A percentile compares a stretch with the other conserved stretches of the same genome.
phyloP scores from a whole-genome alignment of 2,888 invertebrate genomes.

The Caenorhabditis auriculariae region DNA sequence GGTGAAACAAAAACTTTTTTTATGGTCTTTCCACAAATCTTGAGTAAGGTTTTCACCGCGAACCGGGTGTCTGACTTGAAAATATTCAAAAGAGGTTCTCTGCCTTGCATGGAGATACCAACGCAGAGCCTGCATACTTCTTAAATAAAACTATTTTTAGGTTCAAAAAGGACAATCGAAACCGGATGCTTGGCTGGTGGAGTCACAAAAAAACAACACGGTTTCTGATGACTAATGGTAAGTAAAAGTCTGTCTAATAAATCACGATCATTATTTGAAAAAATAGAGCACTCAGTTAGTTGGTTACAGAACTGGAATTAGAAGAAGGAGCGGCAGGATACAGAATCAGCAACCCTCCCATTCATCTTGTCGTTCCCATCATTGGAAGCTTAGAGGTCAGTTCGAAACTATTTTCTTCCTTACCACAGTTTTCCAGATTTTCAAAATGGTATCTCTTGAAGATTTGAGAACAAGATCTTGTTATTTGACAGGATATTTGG shows the following conservation, averaged over 20 bases:
- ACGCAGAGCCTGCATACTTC: background rate
- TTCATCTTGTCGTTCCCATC: slow-evolving; percentile 66
- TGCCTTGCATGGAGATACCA: background rate
- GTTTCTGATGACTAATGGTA: slow-evolving; percentile 66
- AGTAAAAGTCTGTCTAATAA: slow-evolving; percentile 25
- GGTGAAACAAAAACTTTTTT: too few species aligned
- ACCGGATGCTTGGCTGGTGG: slow-evolving; percentile 70
- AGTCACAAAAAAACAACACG: slow-evolving; percentile 67
- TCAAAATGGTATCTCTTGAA: slow-evolving; percentile 66
- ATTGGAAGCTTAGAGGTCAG: slow-evolving; percentile 66
- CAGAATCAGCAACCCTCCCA: slow-evolving; percentile 69
- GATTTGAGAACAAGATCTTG: slow-evolving; percentile 66
- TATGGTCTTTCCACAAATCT: too few species aligned
- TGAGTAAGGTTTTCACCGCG: too few species aligned
- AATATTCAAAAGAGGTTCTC: too few species aligned
- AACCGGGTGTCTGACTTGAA: too few species aligned
- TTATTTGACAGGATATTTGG: slow-evolving; percentile 69
- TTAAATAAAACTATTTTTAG: slow-evolving; percentile 3
- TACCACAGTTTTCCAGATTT: slow-evolving; percentile 51
- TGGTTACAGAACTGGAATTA: slow-evolving; percentile 63
- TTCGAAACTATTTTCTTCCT: background rate
- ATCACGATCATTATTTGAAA: slow-evolving; percentile 8
- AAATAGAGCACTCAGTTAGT: too few species aligned
- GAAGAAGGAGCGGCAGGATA: slow-evolving; percentile 67
- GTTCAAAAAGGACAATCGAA: slow-evolving; percentile 61